Evolutionary conservation across 1,140 invertebrate genomes (phyloP).

Genomic region (Zelostemma sp.): DNA sequence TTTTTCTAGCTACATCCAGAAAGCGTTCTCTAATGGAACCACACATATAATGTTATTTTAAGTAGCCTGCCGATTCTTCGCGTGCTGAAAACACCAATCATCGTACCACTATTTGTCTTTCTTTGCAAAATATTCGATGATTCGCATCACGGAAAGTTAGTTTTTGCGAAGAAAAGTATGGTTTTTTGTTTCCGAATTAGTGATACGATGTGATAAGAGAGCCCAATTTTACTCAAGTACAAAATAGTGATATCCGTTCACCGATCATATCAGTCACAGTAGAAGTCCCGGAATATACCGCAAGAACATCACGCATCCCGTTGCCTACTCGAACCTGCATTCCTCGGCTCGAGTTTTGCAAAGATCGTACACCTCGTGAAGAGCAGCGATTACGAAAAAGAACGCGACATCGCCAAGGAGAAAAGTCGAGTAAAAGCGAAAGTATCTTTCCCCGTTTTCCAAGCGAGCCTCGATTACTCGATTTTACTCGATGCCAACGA

Average conservation of each 20-base stretch:
- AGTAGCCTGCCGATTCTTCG: neutral
- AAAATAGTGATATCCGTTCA: slow-evolving; percentile 44
- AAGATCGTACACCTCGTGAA: slow-evolving; percentile 30
- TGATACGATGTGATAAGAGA: slow-evolving; percentile 23
- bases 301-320: slow-evolving; percentile 45
- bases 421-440: slow-evolving; percentile 4
- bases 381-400: slow-evolving; percentile 18
- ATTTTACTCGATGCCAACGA: slow-evolving; percentile 13
- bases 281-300: slow-evolving; percentile 47
- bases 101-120: slow-evolving; percentile 11
- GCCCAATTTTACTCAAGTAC: slow-evolving; percentile 32
- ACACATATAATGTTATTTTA: slow-evolving; percentile 14
- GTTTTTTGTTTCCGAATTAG: slow-evolving; percentile 10
- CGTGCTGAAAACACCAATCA: slow-evolving; percentile 7
- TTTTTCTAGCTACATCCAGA: slow-evolving; percentile 23
- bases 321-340: slow-evolving; percentile 37
- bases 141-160: neutral
- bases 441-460: too few relatives aligned
- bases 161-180: neutral
- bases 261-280: slow-evolving; percentile 52
- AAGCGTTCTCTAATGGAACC: slow-evolving; percentile 22
- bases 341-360: slow-evolving; percentile 33
- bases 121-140: too few relatives aligned
- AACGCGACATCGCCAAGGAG: slow-evolving; percentile 2
- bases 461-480: neutral